A percentile compares a stretch with the other conserved stretches of the same genome.
phyloP scores from a whole-genome alignment of 2,113 vertebrate species.

The Antigone vipio region DNA sequence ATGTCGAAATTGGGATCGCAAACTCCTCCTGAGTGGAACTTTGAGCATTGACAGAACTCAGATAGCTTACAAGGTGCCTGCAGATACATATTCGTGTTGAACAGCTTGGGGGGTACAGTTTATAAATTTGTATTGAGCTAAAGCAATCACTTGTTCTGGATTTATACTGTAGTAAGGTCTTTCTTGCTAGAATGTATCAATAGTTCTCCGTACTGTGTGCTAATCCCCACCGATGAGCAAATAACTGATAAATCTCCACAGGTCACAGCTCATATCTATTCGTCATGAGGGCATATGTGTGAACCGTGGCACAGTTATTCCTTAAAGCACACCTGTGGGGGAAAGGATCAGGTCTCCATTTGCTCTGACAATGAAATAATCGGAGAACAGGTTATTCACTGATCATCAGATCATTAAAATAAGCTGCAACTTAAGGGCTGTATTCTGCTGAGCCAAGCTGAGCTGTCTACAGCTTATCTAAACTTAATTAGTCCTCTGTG shows the following conservation, averaged over 20 bases:
- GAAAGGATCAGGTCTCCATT: neutral
- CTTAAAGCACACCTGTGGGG: neutral
- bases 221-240: neutral
- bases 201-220: neutral
- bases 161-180: neutral
- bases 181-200: neutral
- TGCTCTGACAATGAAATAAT: neutral
- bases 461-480: neutral
- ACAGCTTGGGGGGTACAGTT: neutral
- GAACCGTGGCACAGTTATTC: neutral
- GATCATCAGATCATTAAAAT: neutral
- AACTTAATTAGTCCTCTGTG: neutral
- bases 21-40: neutral
- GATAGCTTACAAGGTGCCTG: neutral
- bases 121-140: neutral
- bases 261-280: neutral
- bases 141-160: neutral
- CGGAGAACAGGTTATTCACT: neutral
- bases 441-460: neutral
- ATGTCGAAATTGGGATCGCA: neutral
- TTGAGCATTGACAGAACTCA: neutral
- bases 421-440: neutral
- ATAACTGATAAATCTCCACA: neutral
- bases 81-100: neutral
- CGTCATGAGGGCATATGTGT: neutral